Evolutionary conservation across 2,888 invertebrate species (phyloP), one percentile per base, ranked within the genome.

Genomic region (Cosmopolites sordidus): DNA sequence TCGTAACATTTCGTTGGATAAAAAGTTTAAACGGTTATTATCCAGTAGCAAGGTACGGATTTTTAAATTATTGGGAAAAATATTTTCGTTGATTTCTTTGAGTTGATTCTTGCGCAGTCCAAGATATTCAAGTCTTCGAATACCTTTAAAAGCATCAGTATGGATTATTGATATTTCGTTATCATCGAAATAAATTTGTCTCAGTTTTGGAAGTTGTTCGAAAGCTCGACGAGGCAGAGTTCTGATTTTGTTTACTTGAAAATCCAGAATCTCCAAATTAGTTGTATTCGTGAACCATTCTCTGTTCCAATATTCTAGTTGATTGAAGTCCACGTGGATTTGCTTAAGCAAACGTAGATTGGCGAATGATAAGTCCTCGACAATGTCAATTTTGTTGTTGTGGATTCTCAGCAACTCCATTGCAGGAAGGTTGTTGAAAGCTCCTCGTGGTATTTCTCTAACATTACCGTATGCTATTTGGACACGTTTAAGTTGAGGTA

Each of bases 21-120:
- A 27, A 44, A 48, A 67, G 54, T 66, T 67, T 6, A 67, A 50
- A 38, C 59, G 59, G 54, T 67, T 67, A 1, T 60, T 64, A 44
- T 56, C 58, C 16, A 67, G 51, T 12, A 43, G 41, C 9, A 66
- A 52, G 4, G 52, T 45, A 14, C 53, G 44, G 3, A 66, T 60
- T 9, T 46, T 44, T 16, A 64, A 16, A 1, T 46, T 29, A 37
- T 56, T 60, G 0, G 66, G 62, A 49, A 66, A 64, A n/a, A 62
- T 56, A 14, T 61, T 48, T 8, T 52, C 50, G 17, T 58, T 49
- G 12, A 67, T 52, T 37, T 51, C 43, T 2, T 50, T 62, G 17
- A 67, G 39, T 39, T 60, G 54, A 47, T 67, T 67, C 41, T 58
- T 51, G n/a, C 58, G 49, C 14, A 67, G 47, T 6, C 65, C 62